Conservation (phyloP, 2,797 vertebrate species). For the Sandelia bainsii region DNA sequence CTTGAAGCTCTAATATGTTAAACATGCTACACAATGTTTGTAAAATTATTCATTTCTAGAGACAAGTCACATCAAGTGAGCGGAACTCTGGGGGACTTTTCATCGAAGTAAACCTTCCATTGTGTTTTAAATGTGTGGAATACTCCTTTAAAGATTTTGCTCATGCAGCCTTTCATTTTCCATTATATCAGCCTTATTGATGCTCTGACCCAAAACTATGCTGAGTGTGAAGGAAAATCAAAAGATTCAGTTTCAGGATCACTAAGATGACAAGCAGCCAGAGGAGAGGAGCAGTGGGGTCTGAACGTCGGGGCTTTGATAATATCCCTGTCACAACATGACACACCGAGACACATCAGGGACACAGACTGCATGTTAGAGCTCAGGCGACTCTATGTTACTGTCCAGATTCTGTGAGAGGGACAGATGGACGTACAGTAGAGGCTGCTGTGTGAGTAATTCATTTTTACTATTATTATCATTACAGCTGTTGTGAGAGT, state of each 20-base stretch:
- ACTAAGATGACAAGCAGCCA: slow-evolving; percentile 29
- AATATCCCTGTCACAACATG: slow-evolving; percentile 37
- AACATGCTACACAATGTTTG: not conserved
- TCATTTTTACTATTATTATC: not conserved
- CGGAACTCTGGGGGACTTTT: not conserved
- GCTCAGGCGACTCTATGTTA: slow-evolving; percentile 1
- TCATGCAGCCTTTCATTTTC: not conserved
- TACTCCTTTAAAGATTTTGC: slow-evolving; percentile 10
- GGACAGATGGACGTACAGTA: slow-evolving; percentile 20
- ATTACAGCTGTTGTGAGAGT: not conserved
- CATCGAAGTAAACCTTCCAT: not conserved
- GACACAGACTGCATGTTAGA: slow-evolving; percentile 12
- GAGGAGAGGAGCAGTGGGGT: slow-evolving; percentile 20
- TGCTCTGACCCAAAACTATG: not conserved
- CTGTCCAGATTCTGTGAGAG: slow-evolving; percentile 18
- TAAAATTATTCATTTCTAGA: not conserved
- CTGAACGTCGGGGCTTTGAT: slow-evolving; percentile 22
- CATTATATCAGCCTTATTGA: slow-evolving; percentile 2
- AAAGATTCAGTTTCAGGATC: slow-evolving; percentile 14
- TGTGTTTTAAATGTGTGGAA: not conserved
- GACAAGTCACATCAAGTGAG: not conserved
- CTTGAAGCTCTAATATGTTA: not conserved
- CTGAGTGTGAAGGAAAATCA: not conserved
- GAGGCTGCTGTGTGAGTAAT: slow-evolving; percentile 10
- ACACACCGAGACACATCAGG: slow-evolving; percentile 13